These are phyloP conservation scores for Bagarius yarrelli DNA, from an alignment of 2,113 vertebrate genomes.

Conservation along the genomic window DNA sequence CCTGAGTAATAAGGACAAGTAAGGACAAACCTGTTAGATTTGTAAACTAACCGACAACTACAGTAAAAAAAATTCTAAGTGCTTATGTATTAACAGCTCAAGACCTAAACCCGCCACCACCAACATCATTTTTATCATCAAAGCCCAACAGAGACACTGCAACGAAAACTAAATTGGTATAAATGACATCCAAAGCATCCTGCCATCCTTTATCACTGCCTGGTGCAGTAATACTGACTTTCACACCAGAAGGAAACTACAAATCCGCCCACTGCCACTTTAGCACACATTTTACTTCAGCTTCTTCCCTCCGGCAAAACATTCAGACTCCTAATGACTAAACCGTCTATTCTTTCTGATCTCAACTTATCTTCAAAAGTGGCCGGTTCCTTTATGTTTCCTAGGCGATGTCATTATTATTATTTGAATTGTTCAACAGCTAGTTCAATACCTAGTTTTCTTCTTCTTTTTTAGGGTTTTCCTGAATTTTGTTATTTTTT, in stretches of 20 bases:
- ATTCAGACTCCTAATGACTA: neutral
- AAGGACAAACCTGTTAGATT: neutral
- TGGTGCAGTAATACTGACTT: neutral
- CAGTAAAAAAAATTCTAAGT: neutral
- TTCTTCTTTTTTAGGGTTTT: no score
- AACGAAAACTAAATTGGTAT: neutral
- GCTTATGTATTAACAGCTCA: neutral
- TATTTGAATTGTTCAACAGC: no score
- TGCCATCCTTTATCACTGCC: neutral
- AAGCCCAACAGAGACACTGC: neutral
- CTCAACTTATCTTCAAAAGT: constrained; percentile 5
- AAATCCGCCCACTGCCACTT: neutral
- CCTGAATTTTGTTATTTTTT: no score
- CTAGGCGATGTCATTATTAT: no score
- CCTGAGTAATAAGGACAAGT: no score
- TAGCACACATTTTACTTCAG: neutral
- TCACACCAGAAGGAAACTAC: neutral
- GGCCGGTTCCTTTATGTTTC: neutral
- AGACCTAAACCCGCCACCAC: neutral
- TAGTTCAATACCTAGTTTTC: no score
- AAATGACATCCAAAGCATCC: neutral
- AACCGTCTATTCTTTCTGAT: neutral
- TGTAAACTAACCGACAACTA: neutral
- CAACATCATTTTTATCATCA: neutral
- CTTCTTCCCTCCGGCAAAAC: constrained; percentile 10